A percentile compares a stretch with the other conserved stretches of the same genome.
Evolutionary conservation across 2,888 invertebrate species (phyloP).

Genomic region (Zonitis immaculata): DNA sequence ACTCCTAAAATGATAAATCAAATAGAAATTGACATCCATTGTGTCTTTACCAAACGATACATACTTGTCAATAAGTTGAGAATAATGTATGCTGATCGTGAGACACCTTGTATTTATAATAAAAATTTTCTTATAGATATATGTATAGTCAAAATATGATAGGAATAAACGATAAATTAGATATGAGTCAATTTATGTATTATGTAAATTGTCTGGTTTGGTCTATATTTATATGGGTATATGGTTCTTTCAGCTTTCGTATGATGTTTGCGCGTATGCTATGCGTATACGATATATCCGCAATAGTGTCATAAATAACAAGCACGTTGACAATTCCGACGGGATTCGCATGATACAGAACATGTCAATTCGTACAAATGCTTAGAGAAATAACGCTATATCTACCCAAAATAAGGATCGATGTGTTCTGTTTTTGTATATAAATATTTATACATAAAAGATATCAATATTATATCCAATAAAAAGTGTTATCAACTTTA

Average conservation of each 20-base stretch:
- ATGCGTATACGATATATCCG: slow-evolving; percentile 35
- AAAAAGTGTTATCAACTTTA: slow-evolving; percentile 33
- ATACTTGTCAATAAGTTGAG: too few relatives aligned
- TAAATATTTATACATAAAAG: too few relatives aligned
- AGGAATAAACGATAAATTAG: not conserved
- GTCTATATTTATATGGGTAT: not conserved
- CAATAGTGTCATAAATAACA: slow-evolving; percentile 42
- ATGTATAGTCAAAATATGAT: not conserved
- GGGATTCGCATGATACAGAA: slow-evolving; percentile 45
- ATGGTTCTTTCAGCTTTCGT: slow-evolving; percentile 6
- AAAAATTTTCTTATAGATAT: too few relatives aligned
- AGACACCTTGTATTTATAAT: too few relatives aligned
- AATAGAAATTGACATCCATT: too few relatives aligned
- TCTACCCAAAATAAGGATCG: slow-evolving; percentile 26
- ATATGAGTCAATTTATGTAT: not conserved
- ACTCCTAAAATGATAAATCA: too few relatives aligned
- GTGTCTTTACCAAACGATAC: too few relatives aligned
- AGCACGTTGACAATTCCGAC: slow-evolving; percentile 39
- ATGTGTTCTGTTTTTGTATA: too few relatives aligned
- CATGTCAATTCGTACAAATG: slow-evolving; percentile 44
- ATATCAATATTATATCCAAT: too few relatives aligned
- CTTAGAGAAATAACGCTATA: slow-evolving; percentile 26
- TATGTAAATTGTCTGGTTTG: not conserved
- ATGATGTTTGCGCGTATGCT: slow-evolving; percentile 13
- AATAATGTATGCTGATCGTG: too few relatives aligned